A percentile compares a stretch with the other conserved stretches of the same genome.
phyloP scores from a whole-genome alignment of 2,113 vertebrate genomes.

The Phodopus roborovskii region DNA sequence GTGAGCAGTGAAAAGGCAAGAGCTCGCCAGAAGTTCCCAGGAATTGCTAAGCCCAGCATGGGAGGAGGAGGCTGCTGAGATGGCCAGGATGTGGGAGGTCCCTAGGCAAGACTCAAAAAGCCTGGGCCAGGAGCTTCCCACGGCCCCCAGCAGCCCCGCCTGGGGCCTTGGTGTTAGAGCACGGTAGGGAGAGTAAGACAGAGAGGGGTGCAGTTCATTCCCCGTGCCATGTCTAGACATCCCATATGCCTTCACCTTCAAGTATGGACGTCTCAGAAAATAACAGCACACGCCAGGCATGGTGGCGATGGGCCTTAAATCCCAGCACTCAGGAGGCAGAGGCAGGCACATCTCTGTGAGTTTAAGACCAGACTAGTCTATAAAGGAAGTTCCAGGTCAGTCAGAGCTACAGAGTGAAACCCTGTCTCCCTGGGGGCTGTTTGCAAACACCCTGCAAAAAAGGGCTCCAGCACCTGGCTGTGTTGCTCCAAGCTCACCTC shows the following conservation, averaged over 20 bases:
- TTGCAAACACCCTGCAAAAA: neutral
- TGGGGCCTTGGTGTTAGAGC: neutral
- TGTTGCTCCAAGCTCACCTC: too few species aligned
- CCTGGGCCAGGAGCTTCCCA: neutral
- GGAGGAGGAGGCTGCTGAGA: neutral
- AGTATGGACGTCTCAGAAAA: neutral
- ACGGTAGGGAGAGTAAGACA: neutral
- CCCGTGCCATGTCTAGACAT: neutral
- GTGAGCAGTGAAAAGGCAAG: neutral
- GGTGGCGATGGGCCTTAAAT: neutral
- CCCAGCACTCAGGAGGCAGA: neutral
- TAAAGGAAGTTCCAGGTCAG: neutral
- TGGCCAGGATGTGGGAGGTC: neutral
- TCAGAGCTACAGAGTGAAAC: neutral
- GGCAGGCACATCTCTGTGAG: neutral
- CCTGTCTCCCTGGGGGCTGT: neutral
- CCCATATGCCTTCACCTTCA: neutral
- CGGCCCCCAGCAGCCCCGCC: neutral
- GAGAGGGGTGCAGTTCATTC: neutral
- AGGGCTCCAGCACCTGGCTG: neutral
- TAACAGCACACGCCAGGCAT: neutral
- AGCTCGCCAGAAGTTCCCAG: neutral
- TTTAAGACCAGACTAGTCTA: neutral
- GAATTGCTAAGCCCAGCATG: neutral
- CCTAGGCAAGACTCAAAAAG: neutral